Conservation (phyloP, 1,140 invertebrate genomes). For the Microvelia longipes region DNA sequence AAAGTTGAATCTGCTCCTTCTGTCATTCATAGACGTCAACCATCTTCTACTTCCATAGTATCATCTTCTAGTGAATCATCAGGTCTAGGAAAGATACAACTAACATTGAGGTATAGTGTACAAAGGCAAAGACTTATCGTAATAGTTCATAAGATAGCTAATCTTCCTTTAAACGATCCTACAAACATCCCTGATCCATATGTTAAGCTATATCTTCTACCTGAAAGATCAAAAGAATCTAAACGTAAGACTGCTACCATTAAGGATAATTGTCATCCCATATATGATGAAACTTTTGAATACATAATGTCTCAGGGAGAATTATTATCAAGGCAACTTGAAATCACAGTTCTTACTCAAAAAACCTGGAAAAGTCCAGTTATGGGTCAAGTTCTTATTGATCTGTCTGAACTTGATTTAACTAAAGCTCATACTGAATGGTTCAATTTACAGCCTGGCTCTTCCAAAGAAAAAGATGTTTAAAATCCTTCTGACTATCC, state of each 20-base stretch:
- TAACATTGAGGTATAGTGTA: slow-evolving; percentile 72
- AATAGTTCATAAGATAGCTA: slow-evolving; percentile 72
- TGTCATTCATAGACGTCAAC: slow-evolving; percentile 28
- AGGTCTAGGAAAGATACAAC: slow-evolving; percentile 60
- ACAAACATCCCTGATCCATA: slow-evolving; percentile 85
- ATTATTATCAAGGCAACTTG: slow-evolving; percentile 50
- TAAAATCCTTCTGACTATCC: too few species aligned
- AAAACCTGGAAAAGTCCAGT: slow-evolving; percentile 66
- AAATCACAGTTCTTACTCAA: slow-evolving; percentile 68
- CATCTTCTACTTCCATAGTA: slow-evolving; percentile 25
- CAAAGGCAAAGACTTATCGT: slow-evolving; percentile 63
- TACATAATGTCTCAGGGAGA: slow-evolving; percentile 63
- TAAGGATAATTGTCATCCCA: slow-evolving; percentile 79
- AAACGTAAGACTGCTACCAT: slow-evolving; percentile 79
- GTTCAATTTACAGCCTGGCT: slow-evolving; percentile 52
- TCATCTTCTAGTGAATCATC: slow-evolving; percentile 36
- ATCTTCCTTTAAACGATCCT: slow-evolving; percentile 72
- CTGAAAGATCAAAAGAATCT: slow-evolving; percentile 68
- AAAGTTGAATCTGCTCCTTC: slow-evolving; percentile 15
- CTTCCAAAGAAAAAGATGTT: slow-evolving; percentile 14
- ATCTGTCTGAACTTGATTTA: slow-evolving; percentile 47
- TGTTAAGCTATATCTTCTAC: slow-evolving; percentile 81
- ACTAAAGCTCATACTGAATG: slow-evolving; percentile 46
- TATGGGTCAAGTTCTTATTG: slow-evolving; percentile 57
- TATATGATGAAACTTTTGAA: slow-evolving; percentile 81